These are phyloP conservation scores for Passerculus sandwichensis DNA, from an alignment of 2,797 vertebrate species.

Conservation along the genomic window DNA sequence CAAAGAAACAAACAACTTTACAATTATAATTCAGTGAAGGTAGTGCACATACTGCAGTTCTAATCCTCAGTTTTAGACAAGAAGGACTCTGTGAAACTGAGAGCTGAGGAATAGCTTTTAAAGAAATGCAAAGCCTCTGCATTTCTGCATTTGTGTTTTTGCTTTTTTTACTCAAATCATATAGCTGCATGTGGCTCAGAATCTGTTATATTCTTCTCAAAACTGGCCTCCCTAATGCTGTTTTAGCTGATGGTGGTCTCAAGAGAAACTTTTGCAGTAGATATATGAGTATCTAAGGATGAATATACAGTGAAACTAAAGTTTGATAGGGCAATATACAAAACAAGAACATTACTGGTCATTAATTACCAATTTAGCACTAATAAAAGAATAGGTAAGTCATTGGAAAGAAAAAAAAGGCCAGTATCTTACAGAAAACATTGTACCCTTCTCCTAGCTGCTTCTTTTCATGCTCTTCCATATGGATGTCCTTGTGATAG, in stretches of 20 bases:
- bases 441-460: background rate
- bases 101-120: background rate
- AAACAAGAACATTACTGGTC: background rate
- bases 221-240: background rate
- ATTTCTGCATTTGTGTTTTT: background rate
- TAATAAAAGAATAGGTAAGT: background rate
- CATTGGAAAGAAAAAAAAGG: background rate
- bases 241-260: background rate
- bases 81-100: background rate
- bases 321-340: background rate
- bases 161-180: background rate
- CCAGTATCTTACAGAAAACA: background rate
- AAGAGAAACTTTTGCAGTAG: background rate
- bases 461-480: background rate
- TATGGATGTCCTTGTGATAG: background rate
- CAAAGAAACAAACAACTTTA: background rate
- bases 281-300: background rate
- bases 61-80: background rate
- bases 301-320: background rate
- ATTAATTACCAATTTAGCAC: background rate
- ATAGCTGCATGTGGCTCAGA: background rate
- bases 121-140: background rate
- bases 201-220: background rate
- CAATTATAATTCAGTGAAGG: background rate
- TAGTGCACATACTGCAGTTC: background rate